Conservation (phyloP, 2,888 invertebrate species). For the Napeogenes sylphis region DNA sequence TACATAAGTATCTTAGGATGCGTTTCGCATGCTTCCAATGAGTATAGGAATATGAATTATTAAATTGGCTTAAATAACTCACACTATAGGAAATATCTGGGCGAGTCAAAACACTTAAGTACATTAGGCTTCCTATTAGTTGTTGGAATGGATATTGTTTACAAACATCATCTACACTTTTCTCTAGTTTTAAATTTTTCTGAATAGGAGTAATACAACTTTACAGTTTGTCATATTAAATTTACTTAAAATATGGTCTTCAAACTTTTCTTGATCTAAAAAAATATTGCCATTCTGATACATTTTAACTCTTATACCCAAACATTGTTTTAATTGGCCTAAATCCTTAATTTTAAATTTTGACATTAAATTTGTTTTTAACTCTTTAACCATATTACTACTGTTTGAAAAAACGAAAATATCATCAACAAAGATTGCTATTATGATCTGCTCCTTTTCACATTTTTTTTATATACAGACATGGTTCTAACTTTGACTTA, state of each 20-base stretch:
- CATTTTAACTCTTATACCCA: slow-evolving; percentile 14
- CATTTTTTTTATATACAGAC: too few relatives aligned
- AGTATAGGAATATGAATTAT: slow-evolving; percentile 26
- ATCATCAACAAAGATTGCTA: slow-evolving; percentile 19
- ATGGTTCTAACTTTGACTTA: too few relatives aligned
- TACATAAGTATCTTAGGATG: slow-evolving; percentile 24
- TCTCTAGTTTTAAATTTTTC: slow-evolving; percentile 21
- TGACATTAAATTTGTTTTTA: slow-evolving; percentile 2
- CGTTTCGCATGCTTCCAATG: slow-evolving; percentile 30
- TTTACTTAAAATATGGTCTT: slow-evolving; percentile 13
- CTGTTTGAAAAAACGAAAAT: slow-evolving; percentile 18
- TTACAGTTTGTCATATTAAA: slow-evolving; percentile 31
- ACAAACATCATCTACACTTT: slow-evolving; percentile 11
- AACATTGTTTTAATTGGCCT: slow-evolving; percentile 12
- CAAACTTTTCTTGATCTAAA: too few relatives aligned
- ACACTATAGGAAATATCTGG: slow-evolving; percentile 31
- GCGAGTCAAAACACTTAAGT: slow-evolving; percentile 27
- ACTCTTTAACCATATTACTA: slow-evolving; percentile 1
- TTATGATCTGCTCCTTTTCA: slow-evolving; percentile 7
- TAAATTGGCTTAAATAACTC: slow-evolving; percentile 32
- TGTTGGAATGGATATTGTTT: slow-evolving; percentile 21
- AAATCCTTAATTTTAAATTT: slow-evolving; percentile 15
- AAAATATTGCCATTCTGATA: slow-evolving; percentile 1
- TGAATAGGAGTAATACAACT: slow-evolving; percentile 31
- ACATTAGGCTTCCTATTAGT: slow-evolving; percentile 28